These are phyloP conservation scores for Drosophila tanythrix DNA, from an alignment of 2,888 invertebrate species.

Conservation along the genomic window DNA sequence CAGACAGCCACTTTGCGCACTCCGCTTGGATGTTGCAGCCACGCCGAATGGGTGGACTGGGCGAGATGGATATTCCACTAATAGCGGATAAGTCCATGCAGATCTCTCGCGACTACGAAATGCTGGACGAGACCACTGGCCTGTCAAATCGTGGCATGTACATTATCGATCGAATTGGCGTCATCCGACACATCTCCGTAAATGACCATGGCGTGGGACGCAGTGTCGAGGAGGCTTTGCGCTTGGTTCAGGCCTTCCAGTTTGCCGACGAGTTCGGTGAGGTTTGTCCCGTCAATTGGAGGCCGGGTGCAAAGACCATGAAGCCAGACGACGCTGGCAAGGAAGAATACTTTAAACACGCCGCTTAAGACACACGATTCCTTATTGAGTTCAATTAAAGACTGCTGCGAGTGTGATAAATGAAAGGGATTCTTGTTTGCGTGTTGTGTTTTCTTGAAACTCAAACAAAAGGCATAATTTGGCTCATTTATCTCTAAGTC, in stretches of 20 bases:
- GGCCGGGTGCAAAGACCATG: conserved; percentile 54
- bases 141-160: conserved; percentile 96
- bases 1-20: conserved; percentile 97
- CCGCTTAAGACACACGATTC: conserved; percentile 22
- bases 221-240: conserved; percentile 94
- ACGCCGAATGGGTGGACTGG: conserved; percentile 96
- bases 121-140: conserved; percentile 95
- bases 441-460: background rate
- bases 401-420: background rate
- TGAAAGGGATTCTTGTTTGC: background rate
- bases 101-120: conserved; percentile 94
- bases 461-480: background rate
- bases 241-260: conserved; percentile 98
- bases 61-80: conserved; percentile 96
- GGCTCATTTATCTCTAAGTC: background rate
- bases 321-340: conserved; percentile 28
- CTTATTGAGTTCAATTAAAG: background rate
- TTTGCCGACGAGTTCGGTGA: conserved; percentile 96
- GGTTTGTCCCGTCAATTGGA: conserved; percentile 91
- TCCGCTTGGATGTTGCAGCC: conserved; percentile 97
- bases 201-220: conserved; percentile 98
- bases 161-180: conserved; percentile 94
- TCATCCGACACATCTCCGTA: conserved; percentile 95
- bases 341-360: conserved; percentile 57
- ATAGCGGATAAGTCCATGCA: conserved; percentile 95